These are phyloP conservation scores for Anolis carolinensis DNA, from an alignment of 2,113 vertebrate genomes.

Conservation along the genomic window DNA sequence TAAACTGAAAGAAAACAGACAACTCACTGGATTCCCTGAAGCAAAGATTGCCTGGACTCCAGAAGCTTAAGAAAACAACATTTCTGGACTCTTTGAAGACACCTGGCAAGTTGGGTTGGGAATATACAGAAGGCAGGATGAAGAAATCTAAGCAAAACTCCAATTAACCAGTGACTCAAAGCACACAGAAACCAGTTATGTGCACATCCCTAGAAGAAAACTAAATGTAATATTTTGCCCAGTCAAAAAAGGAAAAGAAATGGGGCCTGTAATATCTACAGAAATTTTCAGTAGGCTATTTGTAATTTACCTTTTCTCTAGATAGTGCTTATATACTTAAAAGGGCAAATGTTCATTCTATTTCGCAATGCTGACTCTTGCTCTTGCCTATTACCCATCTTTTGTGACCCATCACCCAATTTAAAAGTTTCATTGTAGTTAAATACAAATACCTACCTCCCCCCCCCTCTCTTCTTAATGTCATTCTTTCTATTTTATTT, in stretches of 20 bases:
- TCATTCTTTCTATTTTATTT: too few relatives aligned
- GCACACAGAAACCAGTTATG: background rate
- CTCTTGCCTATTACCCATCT: too few relatives aligned
- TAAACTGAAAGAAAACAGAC: background rate
- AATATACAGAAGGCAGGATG: background rate
- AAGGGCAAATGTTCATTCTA: too few relatives aligned
- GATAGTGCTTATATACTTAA: too few relatives aligned
- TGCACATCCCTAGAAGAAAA: background rate
- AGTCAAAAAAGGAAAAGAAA: background rate
- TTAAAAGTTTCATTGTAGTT: too few relatives aligned
- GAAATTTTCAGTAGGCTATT: background rate
- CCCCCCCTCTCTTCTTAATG: too few relatives aligned
- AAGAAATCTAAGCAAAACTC: slow-evolving; percentile 1
- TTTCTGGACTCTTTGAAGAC: slow-evolving; percentile 15
- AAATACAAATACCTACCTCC: too few relatives aligned
- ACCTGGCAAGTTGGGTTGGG: background rate
- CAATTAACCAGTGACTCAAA: slow-evolving; percentile 8
- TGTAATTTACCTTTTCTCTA: background rate
- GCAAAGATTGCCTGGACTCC: background rate
- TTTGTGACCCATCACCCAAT: too few relatives aligned
- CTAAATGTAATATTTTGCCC: background rate
- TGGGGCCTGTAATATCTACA: background rate
- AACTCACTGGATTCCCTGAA: background rate
- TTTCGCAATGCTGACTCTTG: too few relatives aligned
- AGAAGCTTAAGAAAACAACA: background rate